A percentile compares a stretch with the other conserved stretches of the same genome.
These are phyloP conservation scores for Suncus etruscus DNA, from an alignment of 2,113 vertebrate genomes.

Conservation along the genomic window DNA sequence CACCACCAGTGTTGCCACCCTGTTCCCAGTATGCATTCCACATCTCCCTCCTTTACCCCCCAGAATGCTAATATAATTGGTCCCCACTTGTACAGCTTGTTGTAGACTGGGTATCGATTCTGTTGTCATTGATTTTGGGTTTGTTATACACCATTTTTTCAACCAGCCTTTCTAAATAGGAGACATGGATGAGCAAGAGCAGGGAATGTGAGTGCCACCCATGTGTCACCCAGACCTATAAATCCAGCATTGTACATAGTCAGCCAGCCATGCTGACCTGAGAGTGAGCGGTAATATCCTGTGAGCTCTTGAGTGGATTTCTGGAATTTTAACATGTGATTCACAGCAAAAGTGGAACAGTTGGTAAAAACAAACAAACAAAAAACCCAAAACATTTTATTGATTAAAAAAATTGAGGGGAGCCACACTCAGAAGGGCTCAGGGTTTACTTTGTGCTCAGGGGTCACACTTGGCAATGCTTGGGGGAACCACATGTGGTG, in stretches of 20 bases:
- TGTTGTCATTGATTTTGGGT: too few relatives aligned
- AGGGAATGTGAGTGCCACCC: neutral
- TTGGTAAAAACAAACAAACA: neutral
- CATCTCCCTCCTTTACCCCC: too few relatives aligned
- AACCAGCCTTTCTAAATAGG: neutral
- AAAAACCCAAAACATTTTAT: too few relatives aligned
- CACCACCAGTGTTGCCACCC: too few relatives aligned
- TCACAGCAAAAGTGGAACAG: neutral
- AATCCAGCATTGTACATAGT: neutral
- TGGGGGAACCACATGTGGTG: neutral
- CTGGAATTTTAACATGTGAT: neutral
- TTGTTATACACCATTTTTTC: conserved; percentile 21
- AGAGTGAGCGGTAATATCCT: neutral
- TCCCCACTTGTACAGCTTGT: too few relatives aligned
- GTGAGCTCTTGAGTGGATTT: neutral
- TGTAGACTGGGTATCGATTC: too few relatives aligned
- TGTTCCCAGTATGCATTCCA: too few relatives aligned
- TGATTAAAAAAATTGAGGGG: too few relatives aligned
- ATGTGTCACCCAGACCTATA: neutral
- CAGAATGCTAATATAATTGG: too few relatives aligned
- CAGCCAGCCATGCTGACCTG: neutral
- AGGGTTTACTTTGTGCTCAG: too few relatives aligned
- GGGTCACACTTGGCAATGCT: too few relatives aligned
- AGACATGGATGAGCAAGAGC: neutral
- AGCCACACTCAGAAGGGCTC: too few relatives aligned